Base-by-base conservation (phyloP, 2,113 vertebrate species). In the Carassius gibelio region DNA sequence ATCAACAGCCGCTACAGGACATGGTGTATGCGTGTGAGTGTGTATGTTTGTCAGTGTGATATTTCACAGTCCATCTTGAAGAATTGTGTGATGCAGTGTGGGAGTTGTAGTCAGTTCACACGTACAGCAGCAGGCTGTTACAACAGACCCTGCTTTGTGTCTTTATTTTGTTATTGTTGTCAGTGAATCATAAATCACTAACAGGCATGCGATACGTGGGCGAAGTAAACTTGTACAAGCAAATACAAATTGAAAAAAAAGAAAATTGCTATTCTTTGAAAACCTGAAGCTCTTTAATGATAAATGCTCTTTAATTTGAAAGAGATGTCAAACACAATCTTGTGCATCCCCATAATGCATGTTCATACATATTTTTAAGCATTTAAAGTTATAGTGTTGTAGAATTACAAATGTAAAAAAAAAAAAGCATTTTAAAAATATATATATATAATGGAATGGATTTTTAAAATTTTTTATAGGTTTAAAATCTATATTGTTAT, bases 61-160 rank as follows among this genome's bases (percentile, higher is more conserved):
- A 82, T 89, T 91, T 92, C 86, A 87, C 92, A 92, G 85, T 72
- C 84, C 86, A 87, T 88, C 88, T 90, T 90, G 89, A 62, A 71
- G 86, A 84, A 72, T 87, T 89, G 90, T 87, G 90, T 84, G 88
- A 76, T 89, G 88, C 80, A 75, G 14, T 45, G 90, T 92, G 92
- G 90, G 92, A 42, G 91, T 88, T 85, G 87, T 62, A 77, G 86
- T 89, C 66, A 81, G 48, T 68, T 75, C 68, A 55, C 82, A 84
- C 75, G 38, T 81, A 79, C 72, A 76, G 82, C 84, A 84, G 48
- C 36, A 62, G 45, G 81, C 57, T 82, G 81, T 38, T 68, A 52
- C 17, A 52, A 66, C 79, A 81, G 81, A 76, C 13, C 52, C 34
- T 52, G 42, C 71, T 42, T 86, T 52, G 79, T 77, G 48, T 82